Base-by-base conservation (phyloP, 2,113 vertebrate genomes). In the Heloderma charlesbogerti region DNA sequence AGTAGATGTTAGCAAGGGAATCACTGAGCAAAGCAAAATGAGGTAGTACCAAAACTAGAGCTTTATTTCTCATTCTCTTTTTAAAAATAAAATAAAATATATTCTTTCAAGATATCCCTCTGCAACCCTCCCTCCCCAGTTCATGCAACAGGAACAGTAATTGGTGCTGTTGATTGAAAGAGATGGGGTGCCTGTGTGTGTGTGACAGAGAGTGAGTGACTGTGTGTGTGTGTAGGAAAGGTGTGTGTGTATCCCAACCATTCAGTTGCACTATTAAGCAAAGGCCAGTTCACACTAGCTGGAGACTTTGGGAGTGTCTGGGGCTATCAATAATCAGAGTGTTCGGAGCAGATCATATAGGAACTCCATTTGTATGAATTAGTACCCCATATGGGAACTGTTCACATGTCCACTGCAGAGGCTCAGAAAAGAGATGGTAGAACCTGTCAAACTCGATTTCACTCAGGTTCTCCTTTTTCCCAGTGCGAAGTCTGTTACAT, bases 41-140 rank as follows among this genome's bases (percentile, higher is more conserved):
- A 89, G 88, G 63, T 95, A 91, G 82, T 96, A 96, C 80, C 95
- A 97, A 96, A 96, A 96, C 84, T 96, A 95, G 91, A 96, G 63
- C 86, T 96, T 96, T 96, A 93, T 90, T 87, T 78, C 60, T 89
- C 69, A 43, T 69, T 45, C 37, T 84, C 88, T 92, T 43, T 57
- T 89, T 89, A 87, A 96, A 94, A 95, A 72, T 37, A 84, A 77
- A 78, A 89, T 83, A 83, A 18, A 84, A 95, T 94, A 94, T 89
- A 92, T 92, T 90, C 93, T 95, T 93, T 95, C 54, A 95, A 93
- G 96, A 95, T 77, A 91, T 85, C 18, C 40, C 67, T 77, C 51
- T 34, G 27, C 60, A 31, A 0, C 37, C 72, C 63, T 81, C 31
- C 51, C 22, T 43, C 20, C 43, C 20, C 1, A 29, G 71, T 37